Base-by-base conservation (phyloP, 2,113 vertebrate genomes). In the Sarotherodon lohbergeri region DNA sequence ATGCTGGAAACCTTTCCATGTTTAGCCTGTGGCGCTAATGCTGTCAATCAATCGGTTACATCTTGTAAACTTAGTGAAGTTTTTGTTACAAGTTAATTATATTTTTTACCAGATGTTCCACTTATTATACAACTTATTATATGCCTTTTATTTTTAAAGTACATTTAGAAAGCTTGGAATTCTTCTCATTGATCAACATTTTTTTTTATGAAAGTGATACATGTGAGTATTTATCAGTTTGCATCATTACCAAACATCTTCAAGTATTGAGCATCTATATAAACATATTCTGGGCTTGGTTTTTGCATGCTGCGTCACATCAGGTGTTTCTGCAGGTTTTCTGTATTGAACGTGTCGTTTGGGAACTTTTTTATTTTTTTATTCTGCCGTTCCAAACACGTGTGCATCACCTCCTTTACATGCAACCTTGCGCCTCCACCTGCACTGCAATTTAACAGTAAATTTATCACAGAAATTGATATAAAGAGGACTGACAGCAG, bases 1-100 rank as follows among this genome's bases (percentile, higher is more conserved):
- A 68, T 22, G 61, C 61, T 68, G 61, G 34, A 12, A 39, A 41
- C 34, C 34, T 48, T 41, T 41, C 34, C 34, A 2, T 0, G 19
- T 68, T 68, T 41, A 41, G 34, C 34, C 34, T 22, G 19, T 1
- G 19, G 6, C 11, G 19, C 11, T 68, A 39, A 68, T n/a, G 19
- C 19, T 68, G 34, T 0, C 19, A 5, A 0, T 68, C 34, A 66
- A 10, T n/a, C 3, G 3, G 0, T 7, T 4, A 19, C 16, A n/a
- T n/a, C 17, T 13, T 39, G 34, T 39, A 41, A 68, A 22, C 10
- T 12, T 5, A 68, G 34, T 12, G 34, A 12, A 8, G 34, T 4
- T 63, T 63, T 63, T 63, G 11, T 34, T 0, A 68, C 29, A 63
- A 19, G 29, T 63, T 34, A 32, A 57, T 57, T 59, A 0, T 14